Percentiles rank a stretch among this genome's conserved stretches.
Evolutionary conservation across 2,797 vertebrate species (phyloP).

Genomic region (Psittacula derbiana): DNA sequence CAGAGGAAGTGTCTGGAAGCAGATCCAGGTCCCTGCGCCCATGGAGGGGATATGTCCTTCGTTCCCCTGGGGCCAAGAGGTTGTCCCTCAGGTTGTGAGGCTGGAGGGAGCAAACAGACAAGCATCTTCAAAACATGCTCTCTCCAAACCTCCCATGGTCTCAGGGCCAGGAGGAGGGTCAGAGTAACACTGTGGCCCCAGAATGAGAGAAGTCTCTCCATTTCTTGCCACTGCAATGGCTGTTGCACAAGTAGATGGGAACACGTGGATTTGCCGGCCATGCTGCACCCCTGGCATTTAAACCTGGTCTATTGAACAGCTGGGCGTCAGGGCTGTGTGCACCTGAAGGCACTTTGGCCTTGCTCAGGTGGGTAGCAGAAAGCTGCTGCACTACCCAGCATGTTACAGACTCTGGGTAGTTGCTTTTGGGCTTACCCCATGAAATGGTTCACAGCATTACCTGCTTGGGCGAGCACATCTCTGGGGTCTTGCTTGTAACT

Average conservation of each 20-base stretch:
- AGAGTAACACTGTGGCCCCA: background rate
- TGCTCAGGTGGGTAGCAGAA: background rate
- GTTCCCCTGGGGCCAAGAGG: background rate
- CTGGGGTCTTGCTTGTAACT: background rate
- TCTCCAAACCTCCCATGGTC: rapidly evolving
- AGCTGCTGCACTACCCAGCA: background rate
- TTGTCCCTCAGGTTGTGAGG: background rate
- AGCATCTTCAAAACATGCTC: background rate
- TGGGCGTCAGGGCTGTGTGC: background rate
- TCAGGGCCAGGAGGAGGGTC: background rate
- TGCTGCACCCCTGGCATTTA: background rate
- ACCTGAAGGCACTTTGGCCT: background rate
- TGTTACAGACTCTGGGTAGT: too few species aligned
- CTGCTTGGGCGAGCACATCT: background rate
- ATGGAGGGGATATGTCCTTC: background rate
- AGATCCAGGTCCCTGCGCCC: background rate
- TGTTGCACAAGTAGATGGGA: background rate
- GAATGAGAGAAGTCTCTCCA: background rate
- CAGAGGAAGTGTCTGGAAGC: background rate
- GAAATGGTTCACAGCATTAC: rapidly evolving
- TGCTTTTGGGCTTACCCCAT: background rate
- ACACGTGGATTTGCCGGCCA: rapidly evolving
- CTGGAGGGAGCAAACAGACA: background rate
- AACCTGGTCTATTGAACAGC: background rate
- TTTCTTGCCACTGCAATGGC: background rate